A percentile compares a stretch with the other conserved stretches of the same genome.
phyloP scores from a whole-genome alignment of 1,140 invertebrate genomes.

The Tigriopus japonicus region DNA sequence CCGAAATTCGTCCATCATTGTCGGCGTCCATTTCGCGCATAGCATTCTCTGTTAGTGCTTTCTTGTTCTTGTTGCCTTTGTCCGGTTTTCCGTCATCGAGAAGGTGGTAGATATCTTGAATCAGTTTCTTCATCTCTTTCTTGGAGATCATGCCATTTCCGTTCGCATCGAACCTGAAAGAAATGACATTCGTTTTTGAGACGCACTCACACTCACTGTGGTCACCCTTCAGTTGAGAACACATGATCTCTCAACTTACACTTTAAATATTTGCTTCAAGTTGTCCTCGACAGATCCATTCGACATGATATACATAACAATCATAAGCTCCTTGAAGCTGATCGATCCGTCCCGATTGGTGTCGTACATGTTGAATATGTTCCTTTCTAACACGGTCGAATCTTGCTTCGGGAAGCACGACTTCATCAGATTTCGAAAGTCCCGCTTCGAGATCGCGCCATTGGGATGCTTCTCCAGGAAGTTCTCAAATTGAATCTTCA shows the following conservation, averaged over 20 bases:
- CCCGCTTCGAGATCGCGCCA: background rate
- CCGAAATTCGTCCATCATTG: slow-evolving; percentile 4
- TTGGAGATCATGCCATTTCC: background rate
- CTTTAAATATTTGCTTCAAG: background rate
- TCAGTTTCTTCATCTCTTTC: background rate
- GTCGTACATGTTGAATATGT: slow-evolving; percentile 1
- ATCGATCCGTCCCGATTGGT: background rate
- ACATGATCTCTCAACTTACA: background rate
- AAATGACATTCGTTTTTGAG: background rate
- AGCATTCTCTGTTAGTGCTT: background rate
- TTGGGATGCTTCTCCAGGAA: background rate
- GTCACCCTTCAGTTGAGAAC: no score
- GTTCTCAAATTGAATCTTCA: background rate
- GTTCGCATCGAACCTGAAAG: background rate
- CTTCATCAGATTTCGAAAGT: background rate
- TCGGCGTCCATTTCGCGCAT: slow-evolving; percentile 4
- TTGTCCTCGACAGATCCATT: background rate
- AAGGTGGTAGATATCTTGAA: background rate
- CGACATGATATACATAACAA: background rate
- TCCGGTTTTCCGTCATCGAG: background rate
- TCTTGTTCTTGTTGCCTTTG: background rate
- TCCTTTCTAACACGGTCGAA: background rate
- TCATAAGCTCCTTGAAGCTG: background rate
- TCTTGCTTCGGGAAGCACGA: background rate
- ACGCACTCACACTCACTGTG: no score